phyloP scores from a whole-genome alignment of 2,113 vertebrate species.

The Papio anubis region DNA sequence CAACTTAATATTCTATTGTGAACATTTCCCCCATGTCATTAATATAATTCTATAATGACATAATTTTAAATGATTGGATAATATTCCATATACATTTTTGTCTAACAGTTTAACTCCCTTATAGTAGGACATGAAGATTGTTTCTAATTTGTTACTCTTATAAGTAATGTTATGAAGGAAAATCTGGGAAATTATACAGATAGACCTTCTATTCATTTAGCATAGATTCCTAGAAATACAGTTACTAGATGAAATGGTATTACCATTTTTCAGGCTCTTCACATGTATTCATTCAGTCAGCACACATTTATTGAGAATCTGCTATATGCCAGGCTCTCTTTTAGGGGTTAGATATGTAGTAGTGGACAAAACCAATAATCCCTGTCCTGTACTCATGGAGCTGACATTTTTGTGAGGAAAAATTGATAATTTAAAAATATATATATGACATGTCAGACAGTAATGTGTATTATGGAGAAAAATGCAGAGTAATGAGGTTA shows the following conservation, averaged over 20 bases:
- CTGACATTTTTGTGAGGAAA: not conserved
- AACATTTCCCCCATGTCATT: not conserved
- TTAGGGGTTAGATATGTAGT: not conserved
- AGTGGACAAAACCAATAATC: not conserved
- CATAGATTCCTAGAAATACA: not conserved
- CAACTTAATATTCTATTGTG: slow-evolving; percentile 8
- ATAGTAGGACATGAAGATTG: not conserved
- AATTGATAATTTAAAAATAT: not conserved
- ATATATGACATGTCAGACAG: not conserved
- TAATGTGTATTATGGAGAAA: not conserved
- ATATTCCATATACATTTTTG: not conserved
- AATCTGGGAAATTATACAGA: not conserved
- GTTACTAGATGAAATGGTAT: not conserved
- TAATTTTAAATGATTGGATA: not conserved
- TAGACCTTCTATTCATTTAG: not conserved
- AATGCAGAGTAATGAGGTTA: not conserved
- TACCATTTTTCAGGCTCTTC: not conserved
- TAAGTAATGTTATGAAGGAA: not conserved
- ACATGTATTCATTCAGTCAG: not conserved
- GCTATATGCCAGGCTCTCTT: not conserved
- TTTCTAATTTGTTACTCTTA: not conserved
- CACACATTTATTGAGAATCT: not conserved
- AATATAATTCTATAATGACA: not conserved
- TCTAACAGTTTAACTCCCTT: not conserved
- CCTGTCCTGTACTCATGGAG: not conserved